Evolutionary conservation across 2,113 vertebrate species (phyloP), one percentile per base, ranked within the genome.

Genomic region (Neofelis nebulosa): DNA sequence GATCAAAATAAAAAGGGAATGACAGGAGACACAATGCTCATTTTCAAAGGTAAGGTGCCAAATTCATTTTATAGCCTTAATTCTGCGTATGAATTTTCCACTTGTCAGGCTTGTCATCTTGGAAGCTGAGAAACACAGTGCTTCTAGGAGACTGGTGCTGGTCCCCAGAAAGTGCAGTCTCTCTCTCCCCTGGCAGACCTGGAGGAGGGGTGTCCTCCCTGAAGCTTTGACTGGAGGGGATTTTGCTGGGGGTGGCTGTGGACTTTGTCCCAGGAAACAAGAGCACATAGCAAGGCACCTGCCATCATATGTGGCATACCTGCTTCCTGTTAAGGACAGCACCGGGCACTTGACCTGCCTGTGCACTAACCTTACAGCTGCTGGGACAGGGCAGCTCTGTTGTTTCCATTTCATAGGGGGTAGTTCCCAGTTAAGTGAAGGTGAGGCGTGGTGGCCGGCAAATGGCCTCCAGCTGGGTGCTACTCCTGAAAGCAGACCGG

Each of bases 201-300:
- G 41, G 68, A 80, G 38, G n/a, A 33, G 21, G 48, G n/a, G 19
- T 2, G 7, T 8, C 31, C 36, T 68, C 14, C 33, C 68, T 4
- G 14, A 50, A 33, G 27, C 0, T 2, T 8, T 61, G 29, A 5
- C 57, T 12, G 2, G 0, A 19, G 45, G 66, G 29, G 3, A 23
- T 23, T 19, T 66, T 27, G 45, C 38, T 23, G 36, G 41, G 79
- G 33, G 38, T 8, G 6, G 29, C 80, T 57, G 4, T 16, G 41
- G 87, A 7, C 38, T 80, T 15, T 21, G 52, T 73, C 38, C 63
- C 41, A 36, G 50, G 50, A 81, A 63, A 55, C 25, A 45, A 93
- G 29, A 36, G 33, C 29, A 48, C 3, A 61, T 61, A 5, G 74
- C 52, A 16, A 74, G 7, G 14, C 18, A 61, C 25, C 41, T 15